A percentile compares a stretch with the other conserved stretches of the same genome.
phyloP scores from a whole-genome alignment of 2,797 vertebrate genomes.

The Myiothlypis coronata region DNA sequence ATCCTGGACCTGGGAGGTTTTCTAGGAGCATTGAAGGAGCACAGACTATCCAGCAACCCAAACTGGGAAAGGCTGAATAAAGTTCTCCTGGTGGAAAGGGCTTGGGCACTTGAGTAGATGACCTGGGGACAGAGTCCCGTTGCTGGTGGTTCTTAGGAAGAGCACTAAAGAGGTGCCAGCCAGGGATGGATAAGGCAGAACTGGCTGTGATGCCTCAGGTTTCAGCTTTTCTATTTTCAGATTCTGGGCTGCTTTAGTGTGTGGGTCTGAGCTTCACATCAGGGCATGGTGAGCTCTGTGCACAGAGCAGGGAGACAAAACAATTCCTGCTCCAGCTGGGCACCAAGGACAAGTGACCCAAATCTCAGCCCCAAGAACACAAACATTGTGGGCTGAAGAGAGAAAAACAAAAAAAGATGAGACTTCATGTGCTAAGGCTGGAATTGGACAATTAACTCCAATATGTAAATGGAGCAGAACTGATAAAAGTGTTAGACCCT shows the following conservation, averaged over 20 bases:
- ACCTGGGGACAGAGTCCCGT: background rate
- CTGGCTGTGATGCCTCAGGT: background rate
- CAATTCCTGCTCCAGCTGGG: background rate
- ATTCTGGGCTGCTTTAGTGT: background rate
- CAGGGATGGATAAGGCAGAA: background rate
- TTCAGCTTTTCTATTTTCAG: background rate
- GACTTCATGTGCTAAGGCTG: background rate
- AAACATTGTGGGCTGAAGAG: rapidly evolving
- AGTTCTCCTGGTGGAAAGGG: background rate
- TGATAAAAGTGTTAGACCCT: rapidly evolving
- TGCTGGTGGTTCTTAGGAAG: background rate
- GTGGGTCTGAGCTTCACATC: background rate
- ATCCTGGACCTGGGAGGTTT: no score
- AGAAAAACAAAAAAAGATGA: background rate
- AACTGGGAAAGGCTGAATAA: background rate
- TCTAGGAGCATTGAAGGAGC: no score
- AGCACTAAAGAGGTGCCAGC: background rate
- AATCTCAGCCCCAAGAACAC: background rate
- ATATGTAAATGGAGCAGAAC: background rate
- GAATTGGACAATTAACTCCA: background rate
- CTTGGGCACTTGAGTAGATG: background rate
- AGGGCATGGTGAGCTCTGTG: background rate
- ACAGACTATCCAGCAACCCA: no score
- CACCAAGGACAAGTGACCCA: background rate
- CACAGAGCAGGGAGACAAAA: background rate